These are phyloP conservation scores for Drosophila tsacasi DNA, from an alignment of 1,140 invertebrate genomes.

Conservation along the genomic window DNA sequence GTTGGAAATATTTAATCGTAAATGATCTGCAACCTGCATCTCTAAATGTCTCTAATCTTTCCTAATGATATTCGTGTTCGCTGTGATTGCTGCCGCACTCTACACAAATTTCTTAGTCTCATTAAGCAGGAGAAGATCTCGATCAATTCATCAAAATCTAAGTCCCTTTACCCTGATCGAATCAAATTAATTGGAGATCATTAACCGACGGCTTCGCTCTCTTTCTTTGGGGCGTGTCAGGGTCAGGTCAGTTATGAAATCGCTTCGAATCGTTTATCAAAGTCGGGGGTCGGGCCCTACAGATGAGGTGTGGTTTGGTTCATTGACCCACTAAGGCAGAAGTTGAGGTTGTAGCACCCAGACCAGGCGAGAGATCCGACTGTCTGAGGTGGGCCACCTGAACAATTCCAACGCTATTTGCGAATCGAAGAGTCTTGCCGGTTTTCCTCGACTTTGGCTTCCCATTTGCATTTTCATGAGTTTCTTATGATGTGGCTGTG, in stretches of 20 bases:
- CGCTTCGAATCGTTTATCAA: constrained; percentile 44
- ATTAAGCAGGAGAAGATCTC: constrained; percentile 16
- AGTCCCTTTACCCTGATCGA: constrained; percentile 8
- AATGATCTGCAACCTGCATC: background rate
- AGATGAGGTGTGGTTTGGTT: constrained; percentile 22
- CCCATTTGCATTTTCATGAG: constrained; percentile 68
- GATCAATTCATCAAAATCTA: constrained; percentile 32
- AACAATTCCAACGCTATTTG: constrained; percentile 64
- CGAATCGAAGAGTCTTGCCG: constrained; percentile 34
- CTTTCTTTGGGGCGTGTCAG: constrained; percentile 31
- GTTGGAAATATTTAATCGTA: background rate
- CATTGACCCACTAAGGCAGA: constrained; percentile 35
- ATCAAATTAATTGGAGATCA: constrained; percentile 71
- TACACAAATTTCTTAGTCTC: background rate
- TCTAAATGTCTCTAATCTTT: background rate
- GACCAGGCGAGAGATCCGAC: background rate
- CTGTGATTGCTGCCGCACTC: background rate
- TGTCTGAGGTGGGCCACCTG: constrained; percentile 39
- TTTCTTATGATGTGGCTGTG: constrained; percentile 29
- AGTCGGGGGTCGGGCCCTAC: constrained; percentile 11
- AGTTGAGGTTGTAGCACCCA: constrained; percentile 3
- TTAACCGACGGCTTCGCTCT: constrained; percentile 37
- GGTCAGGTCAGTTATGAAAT: constrained; percentile 49
- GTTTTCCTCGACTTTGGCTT: constrained; percentile 54
- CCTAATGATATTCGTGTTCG: background rate